Percentiles rank a stretch among this genome's conserved stretches.
These are phyloP conservation scores for Zophobas atratus DNA, from an alignment of 1,140 invertebrate species.

Conservation along the genomic window DNA sequence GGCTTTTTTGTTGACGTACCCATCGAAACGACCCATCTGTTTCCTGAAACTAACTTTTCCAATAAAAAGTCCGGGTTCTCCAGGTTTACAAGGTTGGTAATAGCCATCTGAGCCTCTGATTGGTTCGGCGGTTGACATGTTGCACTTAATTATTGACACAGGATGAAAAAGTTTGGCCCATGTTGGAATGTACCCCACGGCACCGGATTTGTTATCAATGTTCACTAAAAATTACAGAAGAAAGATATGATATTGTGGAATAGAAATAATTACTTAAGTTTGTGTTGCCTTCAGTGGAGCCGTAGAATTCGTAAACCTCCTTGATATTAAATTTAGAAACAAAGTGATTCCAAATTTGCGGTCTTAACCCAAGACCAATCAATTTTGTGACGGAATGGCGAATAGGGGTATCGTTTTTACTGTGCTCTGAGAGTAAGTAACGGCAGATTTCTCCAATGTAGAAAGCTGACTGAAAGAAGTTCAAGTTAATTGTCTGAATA, in stretches of 20 bases:
- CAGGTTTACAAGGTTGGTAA: constrained; percentile 84
- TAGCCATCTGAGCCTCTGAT: constrained; percentile 79
- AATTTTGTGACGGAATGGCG: constrained; percentile 88
- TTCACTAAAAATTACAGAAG: constrained; percentile 83
- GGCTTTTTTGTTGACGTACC: constrained; percentile 92
- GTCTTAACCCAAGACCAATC: constrained; percentile 94
- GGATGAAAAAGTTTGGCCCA: constrained; percentile 78
- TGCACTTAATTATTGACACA: constrained; percentile 83
- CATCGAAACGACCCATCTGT: constrained; percentile 78
- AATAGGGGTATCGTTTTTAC: constrained; percentile 75
- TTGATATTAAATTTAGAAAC: constrained; percentile 86
- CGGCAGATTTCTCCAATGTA: constrained; percentile 99
- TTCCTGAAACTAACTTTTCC: constrained; percentile 86
- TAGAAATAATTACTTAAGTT: constrained; percentile 77
- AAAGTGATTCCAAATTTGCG: constrained; percentile 95
- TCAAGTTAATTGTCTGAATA: no score
- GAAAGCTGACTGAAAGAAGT: constrained; percentile 80
- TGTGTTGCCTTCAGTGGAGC: constrained; percentile 96
- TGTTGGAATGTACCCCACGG: constrained; percentile 92
- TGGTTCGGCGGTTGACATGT: constrained; percentile 86
- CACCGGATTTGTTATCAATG: constrained; percentile 88
- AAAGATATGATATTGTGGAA: background rate
- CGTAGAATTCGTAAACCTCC: constrained; percentile 93
- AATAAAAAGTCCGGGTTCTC: constrained; percentile 80
- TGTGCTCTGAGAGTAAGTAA: constrained; percentile 88